A percentile compares a stretch with the other conserved stretches of the same genome.
These are phyloP conservation scores for Desoria tigrina DNA, from an alignment of 2,888 invertebrate genomes.

Conservation along the genomic window DNA sequence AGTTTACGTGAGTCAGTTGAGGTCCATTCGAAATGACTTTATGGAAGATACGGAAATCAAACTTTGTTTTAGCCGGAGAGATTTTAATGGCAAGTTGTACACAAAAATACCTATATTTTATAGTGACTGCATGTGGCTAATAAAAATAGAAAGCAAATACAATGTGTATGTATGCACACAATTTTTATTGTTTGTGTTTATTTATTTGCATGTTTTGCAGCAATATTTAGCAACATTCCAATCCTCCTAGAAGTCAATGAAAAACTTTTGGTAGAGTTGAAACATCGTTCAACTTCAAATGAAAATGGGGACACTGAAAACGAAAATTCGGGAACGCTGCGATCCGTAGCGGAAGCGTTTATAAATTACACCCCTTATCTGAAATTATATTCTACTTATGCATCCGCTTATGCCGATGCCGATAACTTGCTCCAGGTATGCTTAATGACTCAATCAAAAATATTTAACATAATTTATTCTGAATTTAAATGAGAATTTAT, in stretches of 20 bases:
- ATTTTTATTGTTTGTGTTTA: too few species aligned
- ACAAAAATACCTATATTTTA: too few species aligned
- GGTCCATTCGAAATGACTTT: constrained; percentile 59
- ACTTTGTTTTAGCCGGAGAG: constrained; percentile 32
- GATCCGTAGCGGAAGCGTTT: constrained; percentile 65
- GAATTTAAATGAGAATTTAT: constrained; percentile 1
- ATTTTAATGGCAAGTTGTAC: constrained; percentile 40
- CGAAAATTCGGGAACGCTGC: constrained; percentile 22
- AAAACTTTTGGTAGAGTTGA: constrained; percentile 56
- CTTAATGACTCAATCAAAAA: background rate
- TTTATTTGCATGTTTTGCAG: too few species aligned
- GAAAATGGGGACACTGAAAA: constrained; percentile 10
- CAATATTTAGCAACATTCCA: constrained; percentile 37
- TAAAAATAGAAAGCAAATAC: background rate
- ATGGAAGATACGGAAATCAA: constrained; percentile 40
- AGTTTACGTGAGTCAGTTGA: constrained; percentile 68
- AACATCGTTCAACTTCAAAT: constrained; percentile 24
- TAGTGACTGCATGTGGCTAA: background rate
- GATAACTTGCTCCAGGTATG: constrained; percentile 65
- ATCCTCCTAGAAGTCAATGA: constrained; percentile 55
- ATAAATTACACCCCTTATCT: constrained; percentile 73
- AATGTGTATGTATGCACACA: too few species aligned
- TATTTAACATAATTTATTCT: too few species aligned
- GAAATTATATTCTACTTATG: constrained; percentile 75
- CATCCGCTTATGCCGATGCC: constrained; percentile 70